Conservation (phyloP, 1,140 invertebrate genomes). For the Lysiphlebus fabarum region DNA sequence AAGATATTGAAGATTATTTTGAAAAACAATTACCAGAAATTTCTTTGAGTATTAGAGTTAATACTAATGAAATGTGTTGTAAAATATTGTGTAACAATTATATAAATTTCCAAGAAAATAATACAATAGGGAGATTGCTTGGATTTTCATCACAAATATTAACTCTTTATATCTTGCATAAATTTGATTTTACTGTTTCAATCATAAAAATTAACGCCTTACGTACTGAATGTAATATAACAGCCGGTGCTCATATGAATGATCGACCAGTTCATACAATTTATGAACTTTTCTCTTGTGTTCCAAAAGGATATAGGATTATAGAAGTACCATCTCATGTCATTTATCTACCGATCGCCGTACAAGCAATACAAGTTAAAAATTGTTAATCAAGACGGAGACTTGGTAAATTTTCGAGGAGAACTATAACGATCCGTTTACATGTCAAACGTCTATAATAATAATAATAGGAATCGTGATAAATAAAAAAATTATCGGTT, state of each 20-base stretch:
- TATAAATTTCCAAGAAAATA: background rate
- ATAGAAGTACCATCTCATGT: constrained; percentile 3
- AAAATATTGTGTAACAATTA: background rate
- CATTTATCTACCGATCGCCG: constrained; percentile 1
- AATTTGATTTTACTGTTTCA: constrained; percentile 5
- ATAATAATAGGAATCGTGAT: too few species aligned
- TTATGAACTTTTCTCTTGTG: background rate
- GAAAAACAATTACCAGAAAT: constrained; percentile 5
- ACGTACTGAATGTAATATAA: constrained; percentile 18
- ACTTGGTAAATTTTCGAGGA: constrained; percentile 1
- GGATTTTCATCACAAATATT: background rate
- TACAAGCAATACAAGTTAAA: background rate
- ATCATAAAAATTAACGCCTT: constrained; percentile 17
- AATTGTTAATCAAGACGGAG: constrained; percentile 5
- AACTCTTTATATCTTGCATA: background rate
- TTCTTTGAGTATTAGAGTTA: background rate
- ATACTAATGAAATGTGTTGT: background rate
- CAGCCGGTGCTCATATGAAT: background rate
- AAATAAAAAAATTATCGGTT: background rate
- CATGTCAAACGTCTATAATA: background rate
- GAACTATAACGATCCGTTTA: background rate
- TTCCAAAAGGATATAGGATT: constrained; percentile 1
- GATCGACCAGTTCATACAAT: background rate
- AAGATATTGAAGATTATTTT: constrained; percentile 34
- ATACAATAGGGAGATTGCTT: constrained; percentile 5